Evolutionary conservation across 1,140 invertebrate species (phyloP).

Genomic region (Zeugodacus cucurbitae): DNA sequence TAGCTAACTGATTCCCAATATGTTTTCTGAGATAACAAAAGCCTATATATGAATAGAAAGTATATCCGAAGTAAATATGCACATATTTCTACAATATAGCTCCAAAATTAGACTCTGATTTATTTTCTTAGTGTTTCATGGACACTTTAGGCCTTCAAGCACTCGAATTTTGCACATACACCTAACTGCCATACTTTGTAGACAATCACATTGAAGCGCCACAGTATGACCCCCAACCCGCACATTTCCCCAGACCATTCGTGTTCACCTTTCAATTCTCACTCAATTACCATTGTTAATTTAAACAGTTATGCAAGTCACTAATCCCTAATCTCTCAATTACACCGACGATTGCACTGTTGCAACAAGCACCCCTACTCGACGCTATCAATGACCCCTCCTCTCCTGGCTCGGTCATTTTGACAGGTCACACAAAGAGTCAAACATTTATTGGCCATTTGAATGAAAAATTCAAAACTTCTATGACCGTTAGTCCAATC

Average conservation of each 20-base stretch:
- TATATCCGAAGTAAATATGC: too few species aligned
- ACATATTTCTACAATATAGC: too few species aligned
- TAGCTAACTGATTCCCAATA: too few species aligned
- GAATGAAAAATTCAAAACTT: constrained; percentile 10
- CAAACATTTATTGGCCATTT: constrained; percentile 29
- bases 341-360: constrained; percentile 1
- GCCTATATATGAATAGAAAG: too few species aligned
- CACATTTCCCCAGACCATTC: neutral
- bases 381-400: neutral
- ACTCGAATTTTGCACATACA: neutral
- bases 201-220: neutral
- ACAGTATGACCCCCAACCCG: neutral
- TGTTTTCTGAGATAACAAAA: too few species aligned
- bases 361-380: neutral
- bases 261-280: constrained; percentile 10
- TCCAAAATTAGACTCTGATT: too few species aligned
- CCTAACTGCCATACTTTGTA: neutral
- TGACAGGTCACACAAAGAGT: neutral
- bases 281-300: constrained; percentile 36
- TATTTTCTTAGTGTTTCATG: too few species aligned
- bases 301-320: constrained; percentile 1
- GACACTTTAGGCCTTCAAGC: too few species aligned
- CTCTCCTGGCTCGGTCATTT: neutral
- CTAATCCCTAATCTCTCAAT: neutral
- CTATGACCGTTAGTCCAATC: neutral